Base-by-base conservation (phyloP, 1,140 invertebrate species). In the Anadara kagoshimensis region DNA sequence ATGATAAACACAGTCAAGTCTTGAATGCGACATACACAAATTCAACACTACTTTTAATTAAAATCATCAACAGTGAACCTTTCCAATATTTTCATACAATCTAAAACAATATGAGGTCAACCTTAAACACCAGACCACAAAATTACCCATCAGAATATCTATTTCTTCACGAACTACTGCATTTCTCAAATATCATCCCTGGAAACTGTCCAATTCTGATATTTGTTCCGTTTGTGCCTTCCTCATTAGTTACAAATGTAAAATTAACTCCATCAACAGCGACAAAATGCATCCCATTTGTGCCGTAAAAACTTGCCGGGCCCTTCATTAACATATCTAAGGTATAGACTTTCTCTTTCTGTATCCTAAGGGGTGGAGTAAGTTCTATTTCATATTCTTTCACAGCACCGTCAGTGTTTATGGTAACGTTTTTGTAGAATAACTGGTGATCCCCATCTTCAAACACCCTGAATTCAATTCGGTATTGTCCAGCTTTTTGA, bases 221-320 rank as follows among this genome's bases (percentile, higher is more conserved):
- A n/a, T 68, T 69, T 14, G 73, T 75, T 20, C 67, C 61, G 51
- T 69, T 69, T 10, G 69, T 36, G 29, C 66, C 67, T 22, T 53
- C 57, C 8, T 41, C 51, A 61, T 75, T 51, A 3, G 51, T 51
- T 24, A 65, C 56, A 63, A 75, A 75, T 16, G 59, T 65, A 11
- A 75, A 26, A 4, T 26, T 57, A 20, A 75, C 47, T 14, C 51
- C 73, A n/a, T 58, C 56, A 24, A 64, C 62, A n/a, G 61, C 22
- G 12, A 75, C 53, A 41, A 45, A 51, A 24, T 43, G n/a, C 14
- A 26, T 5, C 12, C 73, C 73, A 16, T 53, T 16, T 58, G 41
- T 59, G n/a, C 73, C 73, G 47, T 58, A 69, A 29, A 53, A 75
- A 63, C 73, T 75, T 22, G 67, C 67, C n/a, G 67, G 73, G 10